Evolutionary conservation across 2,113 vertebrate species (phyloP).

Genomic region (Shinisaurus crocodilurus): DNA sequence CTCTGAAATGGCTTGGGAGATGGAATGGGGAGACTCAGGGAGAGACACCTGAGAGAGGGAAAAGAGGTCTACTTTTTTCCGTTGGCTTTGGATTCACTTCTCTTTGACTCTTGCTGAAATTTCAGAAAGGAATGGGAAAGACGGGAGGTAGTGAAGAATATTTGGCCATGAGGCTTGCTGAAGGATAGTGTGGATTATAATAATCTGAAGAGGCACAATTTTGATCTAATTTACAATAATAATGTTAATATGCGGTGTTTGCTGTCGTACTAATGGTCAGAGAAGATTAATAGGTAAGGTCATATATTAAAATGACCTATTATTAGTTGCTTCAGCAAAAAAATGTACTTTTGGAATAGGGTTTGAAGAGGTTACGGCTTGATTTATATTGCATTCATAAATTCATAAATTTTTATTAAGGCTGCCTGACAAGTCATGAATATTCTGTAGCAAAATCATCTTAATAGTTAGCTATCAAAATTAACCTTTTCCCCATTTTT

Average conservation of each 20-base stretch:
- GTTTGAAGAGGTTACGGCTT: slow-evolving; percentile 10
- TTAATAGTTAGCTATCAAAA: not conserved
- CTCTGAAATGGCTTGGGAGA: not conserved
- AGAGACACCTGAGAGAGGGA: not conserved
- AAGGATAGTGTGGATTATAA: not conserved
- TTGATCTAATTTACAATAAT: slow-evolving; percentile 13
- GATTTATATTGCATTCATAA: not conserved
- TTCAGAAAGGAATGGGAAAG: too few relatives aligned
- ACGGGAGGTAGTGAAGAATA: too few relatives aligned
- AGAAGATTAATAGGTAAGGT: slow-evolving; percentile 23
- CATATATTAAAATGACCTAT: slow-evolving; percentile 23
- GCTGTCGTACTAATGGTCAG: not conserved
- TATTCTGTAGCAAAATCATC: slow-evolving; percentile 46
- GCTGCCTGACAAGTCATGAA: not conserved
- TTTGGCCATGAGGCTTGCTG: not conserved
- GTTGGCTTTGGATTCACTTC: not conserved
- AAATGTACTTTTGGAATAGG: not conserved
- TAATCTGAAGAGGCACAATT: not conserved
- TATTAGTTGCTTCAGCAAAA: slow-evolving; percentile 7
- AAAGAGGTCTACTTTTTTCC: not conserved
- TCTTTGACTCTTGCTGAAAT: not conserved
- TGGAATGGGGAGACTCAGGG: not conserved
- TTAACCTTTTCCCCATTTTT: not conserved
- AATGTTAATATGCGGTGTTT: not conserved
- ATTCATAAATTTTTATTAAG: slow-evolving; percentile 25